Evolutionary conservation across 2,797 vertebrate genomes (phyloP).

Genomic region (Chelon auratus): DNA sequence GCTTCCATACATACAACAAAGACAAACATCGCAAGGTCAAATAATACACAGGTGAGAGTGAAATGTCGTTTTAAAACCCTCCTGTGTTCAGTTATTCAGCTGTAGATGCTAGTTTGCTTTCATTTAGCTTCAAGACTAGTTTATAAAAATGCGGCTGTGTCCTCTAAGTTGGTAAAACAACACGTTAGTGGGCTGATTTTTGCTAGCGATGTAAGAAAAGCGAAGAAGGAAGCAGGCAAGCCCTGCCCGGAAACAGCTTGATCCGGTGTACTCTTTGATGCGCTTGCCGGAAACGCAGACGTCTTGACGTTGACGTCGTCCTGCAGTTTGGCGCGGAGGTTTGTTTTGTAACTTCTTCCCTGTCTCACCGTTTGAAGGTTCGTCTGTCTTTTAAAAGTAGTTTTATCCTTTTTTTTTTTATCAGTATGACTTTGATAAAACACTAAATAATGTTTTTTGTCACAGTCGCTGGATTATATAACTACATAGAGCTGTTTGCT

Average conservation of each 20-base stretch:
- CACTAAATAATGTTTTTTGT: not conserved
- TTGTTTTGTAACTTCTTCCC: conserved; percentile 48
- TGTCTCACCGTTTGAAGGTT: not conserved
- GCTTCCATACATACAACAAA: too few relatives aligned
- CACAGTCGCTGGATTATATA: not conserved
- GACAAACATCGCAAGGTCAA: too few relatives aligned
- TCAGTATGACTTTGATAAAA: not conserved
- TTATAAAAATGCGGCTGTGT: too few relatives aligned
- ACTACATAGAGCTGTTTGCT: not conserved
- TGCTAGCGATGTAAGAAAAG: not conserved
- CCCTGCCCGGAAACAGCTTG: fast-evolving
- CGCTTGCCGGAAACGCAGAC: not conserved
- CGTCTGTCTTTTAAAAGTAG: conserved; percentile 27
- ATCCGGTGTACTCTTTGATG: conserved; percentile 7
- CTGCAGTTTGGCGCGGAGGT: conserved; percentile 72
- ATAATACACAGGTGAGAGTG: too few relatives aligned
- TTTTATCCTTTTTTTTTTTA: conserved; percentile 22
- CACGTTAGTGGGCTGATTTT: not conserved
- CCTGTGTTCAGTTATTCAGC: too few relatives aligned
- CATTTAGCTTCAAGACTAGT: too few relatives aligned
- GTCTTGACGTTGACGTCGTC: conserved; percentile 13
- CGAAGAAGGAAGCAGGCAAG: fast-evolving
- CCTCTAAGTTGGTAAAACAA: not conserved
- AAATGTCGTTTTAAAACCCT: too few relatives aligned
- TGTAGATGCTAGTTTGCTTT: too few relatives aligned